Conservation (phyloP, 2,113 vertebrate species). For the Tricholaema leucomelas region DNA sequence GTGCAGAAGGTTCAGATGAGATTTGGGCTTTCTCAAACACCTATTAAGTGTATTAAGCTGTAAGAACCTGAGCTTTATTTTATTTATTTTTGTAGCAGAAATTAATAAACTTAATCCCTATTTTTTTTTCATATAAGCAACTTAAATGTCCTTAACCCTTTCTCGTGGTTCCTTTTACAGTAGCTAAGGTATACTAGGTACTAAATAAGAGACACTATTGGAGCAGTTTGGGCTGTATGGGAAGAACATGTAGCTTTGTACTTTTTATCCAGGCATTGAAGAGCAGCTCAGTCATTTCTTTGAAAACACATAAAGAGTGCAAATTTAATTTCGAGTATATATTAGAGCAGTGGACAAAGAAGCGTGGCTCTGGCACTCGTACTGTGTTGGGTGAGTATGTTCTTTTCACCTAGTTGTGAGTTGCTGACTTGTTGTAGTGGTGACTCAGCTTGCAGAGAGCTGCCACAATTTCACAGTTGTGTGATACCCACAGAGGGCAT, state of each 20-base stretch:
- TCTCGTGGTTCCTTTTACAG: background rate
- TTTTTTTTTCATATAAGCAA: background rate
- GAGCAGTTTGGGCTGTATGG: background rate
- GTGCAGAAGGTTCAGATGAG: background rate
- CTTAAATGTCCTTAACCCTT: background rate
- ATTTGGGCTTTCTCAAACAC: background rate
- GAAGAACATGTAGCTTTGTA: background rate
- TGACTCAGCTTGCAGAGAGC: background rate
- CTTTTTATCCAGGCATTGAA: slow-evolving; percentile 70
- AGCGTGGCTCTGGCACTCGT: slow-evolving; percentile 70
- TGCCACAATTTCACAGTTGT: accelerated
- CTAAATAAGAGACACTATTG: background rate
- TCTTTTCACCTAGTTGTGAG: background rate
- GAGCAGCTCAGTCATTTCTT: slow-evolving; percentile 79
- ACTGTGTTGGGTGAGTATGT: slow-evolving; percentile 82
- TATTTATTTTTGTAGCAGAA: background rate
- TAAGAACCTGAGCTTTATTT: background rate
- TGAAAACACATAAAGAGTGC: slow-evolving; percentile 80
- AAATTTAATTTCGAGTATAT: slow-evolving; percentile 71
- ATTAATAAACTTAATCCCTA: background rate
- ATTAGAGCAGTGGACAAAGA: slow-evolving; percentile 84
- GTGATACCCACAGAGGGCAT: background rate
- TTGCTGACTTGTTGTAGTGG: too few species aligned
- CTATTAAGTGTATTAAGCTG: background rate
- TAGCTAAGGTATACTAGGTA: background rate